Base-by-base conservation (phyloP, 2,113 vertebrate species). In the Pionites leucogaster region DNA sequence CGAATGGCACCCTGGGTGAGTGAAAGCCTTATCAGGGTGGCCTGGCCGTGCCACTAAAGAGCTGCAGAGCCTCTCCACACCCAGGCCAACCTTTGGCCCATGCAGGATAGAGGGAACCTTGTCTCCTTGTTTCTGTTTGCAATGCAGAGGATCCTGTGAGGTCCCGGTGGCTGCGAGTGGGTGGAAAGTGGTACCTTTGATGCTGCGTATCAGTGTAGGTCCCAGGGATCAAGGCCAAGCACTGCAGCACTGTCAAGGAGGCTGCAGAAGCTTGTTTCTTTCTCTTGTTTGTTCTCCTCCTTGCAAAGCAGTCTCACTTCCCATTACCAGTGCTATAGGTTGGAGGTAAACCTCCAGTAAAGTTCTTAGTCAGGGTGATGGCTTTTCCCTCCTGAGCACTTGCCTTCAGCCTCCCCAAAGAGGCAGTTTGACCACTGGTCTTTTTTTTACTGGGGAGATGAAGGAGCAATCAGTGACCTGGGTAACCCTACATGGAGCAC, bases 51-150 rank as follows among this genome's bases (percentile, higher is more conserved):
- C 89, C 6, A 0, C 17, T 35, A 60, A 74, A 76, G 87, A 68
- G 87, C 90, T 35, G 59, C 74, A 79, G 87, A 68, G 90, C 87
- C 46, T 42, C 70, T 72, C 68, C 4, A 1, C 81, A 53, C 81
- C 81, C 81, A 81, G 81, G 52, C 68, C 90, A 96, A 91, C 93
- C 93, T 96, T 96, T 94, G 93, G 74, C 62, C 90, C 20, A 2
- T 4, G 59, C 46, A 74, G 53, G 31, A 33, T 46, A 0, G 71
- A 86, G 46, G 41, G 53, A 89, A 31, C 78, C 74, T 76, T 24
- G 77, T 65, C 65, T 79, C 47, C 86, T 42, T 1, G 0, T 55
- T 1, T 1, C n/a, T 19, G 60, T 78, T 90, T 83, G 79, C 79
- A 25, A 37, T 0, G 4, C 17, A 29, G 29, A 53, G 11, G 52